phyloP scores from a whole-genome alignment of 1,140 invertebrate species.

The Drosophila ogumai region DNA sequence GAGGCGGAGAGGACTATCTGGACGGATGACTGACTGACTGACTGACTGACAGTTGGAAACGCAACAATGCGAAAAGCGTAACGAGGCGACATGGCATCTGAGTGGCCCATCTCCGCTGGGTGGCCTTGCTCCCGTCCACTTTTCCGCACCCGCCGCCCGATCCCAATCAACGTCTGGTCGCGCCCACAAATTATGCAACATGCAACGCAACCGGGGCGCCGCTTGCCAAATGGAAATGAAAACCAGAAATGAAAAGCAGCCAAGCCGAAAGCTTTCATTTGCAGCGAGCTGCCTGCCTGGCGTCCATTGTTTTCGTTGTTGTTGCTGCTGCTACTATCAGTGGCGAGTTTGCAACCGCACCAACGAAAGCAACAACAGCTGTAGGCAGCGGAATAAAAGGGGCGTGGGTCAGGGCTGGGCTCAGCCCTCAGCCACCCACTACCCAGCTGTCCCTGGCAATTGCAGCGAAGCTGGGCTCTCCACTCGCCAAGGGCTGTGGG shows the following conservation, averaged over 20 bases:
- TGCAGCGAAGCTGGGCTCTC: conserved; percentile 22
- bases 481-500: conserved; percentile 17
- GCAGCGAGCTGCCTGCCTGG: conserved; percentile 27
- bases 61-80: conserved; percentile 78
- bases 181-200: conserved; percentile 78
- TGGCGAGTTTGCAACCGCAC: conserved; percentile 30
- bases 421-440: background rate
- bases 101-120: conserved; percentile 40
- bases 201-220: conserved; percentile 41
- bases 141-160: conserved; percentile 14
- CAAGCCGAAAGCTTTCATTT: conserved; percentile 73
- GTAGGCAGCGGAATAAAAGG: conserved; percentile 56
- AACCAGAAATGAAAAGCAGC: conserved; percentile 80
- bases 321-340: conserved; percentile 52
- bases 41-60: conserved; percentile 57
- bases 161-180: conserved; percentile 66
- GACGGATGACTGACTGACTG: conserved; percentile 33
- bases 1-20: conserved; percentile 22
- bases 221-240: conserved; percentile 73
- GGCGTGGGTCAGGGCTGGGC: conserved; percentile 62
- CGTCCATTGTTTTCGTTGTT: conserved; percentile 43
- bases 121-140: conserved; percentile 29
- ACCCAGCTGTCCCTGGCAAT: conserved; percentile 25
- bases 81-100: conserved; percentile 45
- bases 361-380: conserved; percentile 34